Conservation (phyloP, 2,888 invertebrate species). For the Diadromus collaris region DNA sequence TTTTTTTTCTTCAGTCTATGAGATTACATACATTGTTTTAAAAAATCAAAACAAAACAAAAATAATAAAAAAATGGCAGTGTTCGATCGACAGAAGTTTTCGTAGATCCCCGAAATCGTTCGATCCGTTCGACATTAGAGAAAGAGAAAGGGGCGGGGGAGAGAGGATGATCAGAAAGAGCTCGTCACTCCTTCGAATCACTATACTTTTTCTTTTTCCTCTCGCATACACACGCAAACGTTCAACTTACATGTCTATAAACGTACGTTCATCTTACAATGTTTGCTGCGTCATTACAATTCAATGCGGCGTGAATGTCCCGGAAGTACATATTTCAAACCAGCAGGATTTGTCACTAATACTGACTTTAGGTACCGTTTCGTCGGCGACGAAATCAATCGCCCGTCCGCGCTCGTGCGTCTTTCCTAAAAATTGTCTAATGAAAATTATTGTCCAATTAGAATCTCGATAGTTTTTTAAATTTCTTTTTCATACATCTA, state of each 20-base stretch:
- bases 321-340: constrained; percentile 62
- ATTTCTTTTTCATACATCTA: constrained; percentile 12
- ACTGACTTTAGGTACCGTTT: constrained; percentile 58
- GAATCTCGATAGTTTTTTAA: background rate
- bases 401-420: background rate
- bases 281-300: constrained; percentile 35
- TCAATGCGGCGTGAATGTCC: constrained; percentile 53
- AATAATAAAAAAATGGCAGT: constrained; percentile 64
- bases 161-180: constrained; percentile 15
- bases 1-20: constrained; percentile 70
- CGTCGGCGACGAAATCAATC: constrained; percentile 40
- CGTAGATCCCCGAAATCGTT: constrained; percentile 36
- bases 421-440: constrained; percentile 6
- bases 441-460: constrained; percentile 13
- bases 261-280: constrained; percentile 30
- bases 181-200: constrained; percentile 28
- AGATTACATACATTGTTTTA: constrained; percentile 70
- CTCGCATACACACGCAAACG: constrained; percentile 39
- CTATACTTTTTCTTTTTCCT: constrained; percentile 21
- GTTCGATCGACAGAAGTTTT: constrained; percentile 57
- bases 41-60: constrained; percentile 23
- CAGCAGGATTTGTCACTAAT: constrained; percentile 61
- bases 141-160: constrained; percentile 15
- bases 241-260: constrained; percentile 30
- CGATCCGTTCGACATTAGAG: constrained; percentile 23